These are phyloP conservation scores for Mastigias papua DNA, from an alignment of 30 jellyfish, hydroid and myxozoan species.

Conservation along the genomic window DNA sequence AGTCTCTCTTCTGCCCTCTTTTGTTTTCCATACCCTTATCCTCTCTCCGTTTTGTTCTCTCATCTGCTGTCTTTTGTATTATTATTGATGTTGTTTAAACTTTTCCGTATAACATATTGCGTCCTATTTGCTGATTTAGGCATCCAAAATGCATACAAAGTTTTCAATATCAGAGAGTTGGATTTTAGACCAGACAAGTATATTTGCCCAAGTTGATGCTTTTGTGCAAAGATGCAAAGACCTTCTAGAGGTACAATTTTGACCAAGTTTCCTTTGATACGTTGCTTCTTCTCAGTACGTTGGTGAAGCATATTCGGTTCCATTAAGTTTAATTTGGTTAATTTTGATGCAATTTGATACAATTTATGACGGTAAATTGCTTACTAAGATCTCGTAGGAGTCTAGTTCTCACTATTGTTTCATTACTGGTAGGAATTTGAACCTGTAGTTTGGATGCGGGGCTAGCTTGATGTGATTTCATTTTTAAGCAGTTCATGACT, in stretches of 20 bases:
- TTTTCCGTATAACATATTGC: neutral
- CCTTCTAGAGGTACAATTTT: conserved; percentile 80
- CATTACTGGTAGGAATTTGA: no score
- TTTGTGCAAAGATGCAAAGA: conserved; percentile 97
- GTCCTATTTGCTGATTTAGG: conserved; percentile 38
- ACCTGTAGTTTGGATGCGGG: no score
- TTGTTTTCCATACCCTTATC: no score
- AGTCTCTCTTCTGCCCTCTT: no score
- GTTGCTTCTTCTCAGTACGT: neutral
- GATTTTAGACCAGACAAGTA: conserved; percentile 94
- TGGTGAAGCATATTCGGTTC: neutral
- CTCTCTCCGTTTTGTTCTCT: neutral
- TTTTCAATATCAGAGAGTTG: conserved; percentile 87
- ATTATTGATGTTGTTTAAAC: neutral
- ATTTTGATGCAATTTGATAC: no score
- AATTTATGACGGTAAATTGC: no score
- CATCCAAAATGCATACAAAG: conserved; percentile 83
- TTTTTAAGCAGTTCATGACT: no score
- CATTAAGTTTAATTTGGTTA: no score
- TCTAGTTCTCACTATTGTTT: no score
- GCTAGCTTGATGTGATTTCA: no score
- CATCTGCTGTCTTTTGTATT: neutral
- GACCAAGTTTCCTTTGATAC: neutral
- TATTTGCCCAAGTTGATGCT: conserved; percentile 99
- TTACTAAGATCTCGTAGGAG: no score